These are phyloP conservation scores for Agrilus mali DNA, from an alignment of 2,888 invertebrate species.

Conservation along the genomic window DNA sequence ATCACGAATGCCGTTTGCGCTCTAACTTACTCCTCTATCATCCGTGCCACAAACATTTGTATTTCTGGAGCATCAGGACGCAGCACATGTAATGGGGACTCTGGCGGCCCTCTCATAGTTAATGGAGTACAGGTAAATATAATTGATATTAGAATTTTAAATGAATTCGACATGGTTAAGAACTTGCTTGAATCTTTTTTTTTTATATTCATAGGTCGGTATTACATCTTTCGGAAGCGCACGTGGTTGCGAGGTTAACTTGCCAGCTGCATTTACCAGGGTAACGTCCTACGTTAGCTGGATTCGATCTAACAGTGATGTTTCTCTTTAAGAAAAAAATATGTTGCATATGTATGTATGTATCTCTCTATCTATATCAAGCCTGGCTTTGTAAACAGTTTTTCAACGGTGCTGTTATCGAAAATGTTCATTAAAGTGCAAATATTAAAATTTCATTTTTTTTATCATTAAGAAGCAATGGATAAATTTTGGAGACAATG, in stretches of 20 bases:
- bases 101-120: slow-evolving; percentile 26
- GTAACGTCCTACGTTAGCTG: slow-evolving; percentile 6
- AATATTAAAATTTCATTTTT: too few relatives aligned
- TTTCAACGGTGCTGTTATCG: too few relatives aligned
- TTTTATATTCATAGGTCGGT: neutral
- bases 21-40: slow-evolving; percentile 28
- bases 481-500: too few relatives aligned
- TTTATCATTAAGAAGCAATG: too few relatives aligned
- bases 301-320: slow-evolving; percentile 8
- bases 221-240: neutral
- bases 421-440: too few relatives aligned
- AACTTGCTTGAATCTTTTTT: too few relatives aligned
- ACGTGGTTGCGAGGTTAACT: neutral
- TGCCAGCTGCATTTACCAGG: slow-evolving; percentile 5
- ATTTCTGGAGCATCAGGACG: slow-evolving; percentile 31
- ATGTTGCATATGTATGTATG: too few relatives aligned
- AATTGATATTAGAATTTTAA: too few relatives aligned
- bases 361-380: too few relatives aligned
- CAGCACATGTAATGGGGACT: slow-evolving; percentile 40
- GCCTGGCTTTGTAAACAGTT: too few relatives aligned
- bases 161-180: too few relatives aligned
- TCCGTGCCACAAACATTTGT: slow-evolving; percentile 35
- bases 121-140: slow-evolving; percentile 6
- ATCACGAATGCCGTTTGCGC: slow-evolving; percentile 36
- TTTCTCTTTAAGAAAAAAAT: slow-evolving; percentile 2